Evolutionary conservation across 35 echinoderm and acorn worm genomes (phyloP), one percentile per base, ranked within the genome.

Genomic region (Holothuria glaberrima): DNA sequence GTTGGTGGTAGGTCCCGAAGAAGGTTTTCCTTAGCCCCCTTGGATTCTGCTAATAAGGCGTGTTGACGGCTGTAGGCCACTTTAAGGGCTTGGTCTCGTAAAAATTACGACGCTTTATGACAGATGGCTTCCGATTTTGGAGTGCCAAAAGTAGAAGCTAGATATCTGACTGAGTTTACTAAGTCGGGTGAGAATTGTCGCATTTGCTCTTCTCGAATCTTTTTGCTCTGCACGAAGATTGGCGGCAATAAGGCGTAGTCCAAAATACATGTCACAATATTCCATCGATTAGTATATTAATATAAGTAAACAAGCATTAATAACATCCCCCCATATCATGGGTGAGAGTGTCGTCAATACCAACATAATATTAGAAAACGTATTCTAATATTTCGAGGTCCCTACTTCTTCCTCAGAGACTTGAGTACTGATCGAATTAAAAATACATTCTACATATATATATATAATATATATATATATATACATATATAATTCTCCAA

Each of bases 81-180:
- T 66, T 66, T 6, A 66, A 66, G 3, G 63, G 63, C 63, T 0
- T 66, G 63, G 63, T 66, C 63, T 2, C 2, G 1, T 66, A 66
- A 21, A 17, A 66, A 29, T 66, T 66, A 0, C 22, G 63, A 21
- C 63, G 63, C 63, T 66, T 66, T 16, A 29, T 21, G 63, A 66
- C 63, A 66, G 63, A 66, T 66, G 63, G 63, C 63, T 66, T 66
- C 12, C 20, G 63, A 66, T 66, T 66, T 66, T 66, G 63, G 63
- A 16, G 63, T 66, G 20, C 63, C 12, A 21, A 66, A 66, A 29
- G 63, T 17, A 12, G 63, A 66, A 21, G 22, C 6, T 66, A 66
- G 63, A 66, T 14, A 29, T 66, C 63, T 19, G 12, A 66, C 0
- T 66, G 63, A 66, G 63, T 66, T 66, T 66, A 9, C 63, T 19